Conservation (phyloP, 2,888 invertebrate species). For the Tenthredo mesomela region DNA sequence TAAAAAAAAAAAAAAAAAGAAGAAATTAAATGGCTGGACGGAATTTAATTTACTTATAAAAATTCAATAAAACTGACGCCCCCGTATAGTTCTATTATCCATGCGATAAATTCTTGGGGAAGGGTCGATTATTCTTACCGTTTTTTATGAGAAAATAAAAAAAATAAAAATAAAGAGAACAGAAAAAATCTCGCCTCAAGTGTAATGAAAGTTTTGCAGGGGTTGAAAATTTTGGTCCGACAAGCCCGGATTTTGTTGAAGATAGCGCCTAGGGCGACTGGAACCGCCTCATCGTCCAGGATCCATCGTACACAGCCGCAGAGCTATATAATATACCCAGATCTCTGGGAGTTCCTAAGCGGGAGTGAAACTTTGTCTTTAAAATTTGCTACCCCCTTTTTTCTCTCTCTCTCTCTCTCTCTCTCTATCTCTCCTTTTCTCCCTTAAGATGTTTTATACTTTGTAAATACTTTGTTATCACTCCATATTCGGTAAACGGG, state of each 20-base stretch:
- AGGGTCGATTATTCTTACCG: neutral
- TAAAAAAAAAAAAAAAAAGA: neutral
- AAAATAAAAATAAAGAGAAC: neutral
- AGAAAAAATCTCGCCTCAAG: neutral
- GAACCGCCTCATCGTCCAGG: neutral
- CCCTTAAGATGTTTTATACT: conserved; percentile 27
- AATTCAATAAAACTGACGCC: no score
- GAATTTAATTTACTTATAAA: no score
- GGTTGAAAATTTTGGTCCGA: conserved; percentile 40
- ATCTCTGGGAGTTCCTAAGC: neutral
- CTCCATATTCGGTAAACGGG: conserved; percentile 46
- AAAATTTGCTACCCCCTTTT: neutral
- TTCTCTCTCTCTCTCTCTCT: no score
- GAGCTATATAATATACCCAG: neutral
- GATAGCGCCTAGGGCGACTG: conserved; percentile 39
- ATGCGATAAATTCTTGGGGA: no score
- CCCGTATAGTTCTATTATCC: neutral
- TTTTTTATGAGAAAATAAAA: neutral
- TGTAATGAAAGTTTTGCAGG: neutral
- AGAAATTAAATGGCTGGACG: no score
- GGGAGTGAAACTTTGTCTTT: conserved; percentile 23
- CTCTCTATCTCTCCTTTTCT: no score
- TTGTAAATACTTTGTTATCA: conserved; percentile 49
- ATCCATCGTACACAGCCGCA: conserved; percentile 42
- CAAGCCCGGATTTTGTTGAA: conserved; percentile 56